Base-by-base conservation (phyloP, 2,797 vertebrate species). In the Loris lydekkerianus region DNA sequence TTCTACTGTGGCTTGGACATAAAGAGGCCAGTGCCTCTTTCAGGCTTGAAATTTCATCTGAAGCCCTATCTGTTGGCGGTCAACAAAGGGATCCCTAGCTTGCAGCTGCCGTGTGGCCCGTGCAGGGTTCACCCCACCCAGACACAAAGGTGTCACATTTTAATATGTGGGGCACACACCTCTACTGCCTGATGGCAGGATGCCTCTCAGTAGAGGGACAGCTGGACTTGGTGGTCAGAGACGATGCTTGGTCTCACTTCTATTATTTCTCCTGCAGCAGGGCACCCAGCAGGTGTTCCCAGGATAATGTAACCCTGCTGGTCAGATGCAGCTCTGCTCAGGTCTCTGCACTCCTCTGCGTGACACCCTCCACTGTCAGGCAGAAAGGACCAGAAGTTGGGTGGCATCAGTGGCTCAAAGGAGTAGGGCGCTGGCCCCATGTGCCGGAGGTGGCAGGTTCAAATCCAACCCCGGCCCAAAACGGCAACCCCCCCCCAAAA, bases 291-390 rank as follows among this genome's bases (percentile, higher is more conserved):
- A 17, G n/a, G n/a, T 8, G 10, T 14, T 46, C n/a, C 29, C 6
- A 9, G 25, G 43, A 25, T 58, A 5, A 7, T 1, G 3, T 10
- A 58, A 31, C 56, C 27, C 43, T 11, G 18, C 25, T 18, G 21
- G 37, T 31, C 49, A 8, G 1, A 9, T 0, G 37, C 25, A n/a
- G 10, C 20, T 27, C 29, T 20, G 67, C 27, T 31, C n/a, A 21
- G 20, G 1, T 13, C 21, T 31, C 76, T 13, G 0, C n/a, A 13
- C 2, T 18, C 40, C n/a, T 1, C 2, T 29, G 21, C 0, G 0
- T 7, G 46, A 40, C 25, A 5, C 15, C 11, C 18, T 49, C 60
- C 46, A 14, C n/a, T 4, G 7, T 15, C 37, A 67, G 7, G 5
- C n/a, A 5, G 27, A 61, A 21, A 25, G n/a, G 23, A 9, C 14